Evolutionary conservation across 2,888 invertebrate genomes (phyloP), one percentile per base, ranked within the genome.

Genomic region (Peribatodes rhomboidaria): DNA sequence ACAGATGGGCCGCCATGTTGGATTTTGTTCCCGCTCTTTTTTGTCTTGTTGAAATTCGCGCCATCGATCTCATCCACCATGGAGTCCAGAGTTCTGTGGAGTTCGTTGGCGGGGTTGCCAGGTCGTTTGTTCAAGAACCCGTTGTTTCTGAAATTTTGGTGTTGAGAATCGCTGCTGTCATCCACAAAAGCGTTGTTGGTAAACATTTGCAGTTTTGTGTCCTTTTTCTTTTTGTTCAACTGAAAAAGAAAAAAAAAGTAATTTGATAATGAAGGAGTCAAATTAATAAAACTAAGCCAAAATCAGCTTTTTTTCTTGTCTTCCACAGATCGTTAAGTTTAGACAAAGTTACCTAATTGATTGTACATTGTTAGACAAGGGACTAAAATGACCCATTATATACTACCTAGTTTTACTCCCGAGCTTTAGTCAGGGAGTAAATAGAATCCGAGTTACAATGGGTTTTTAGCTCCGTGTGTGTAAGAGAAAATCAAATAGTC

Each of bases 51-150:
- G 27, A 59, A 68, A 61, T 77, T 78, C 33, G 57, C 67, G 59
- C 82, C 83, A 65, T 85, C 84, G 2, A 91, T 80, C 13, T 91
- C 88, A 0, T 79, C 68, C 1, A 81, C 84, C 82, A 93, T 85
- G 73, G 86, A 81, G 81, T 90, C 87, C 65, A 93, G 72, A 60
- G 87, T 81, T 69, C 83, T 77, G 59, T 89, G 87, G 0, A 91
- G 77, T 4, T 87, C 85, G 73, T 88, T 87, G 3, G 83, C 83
- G 0, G 85, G 81, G 79, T 87, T 86, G 75, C 85, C 82, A 71
- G 86, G 82, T 1, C 87, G 78, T 54, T 84, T 86, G 74, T 89
- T 90, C 1, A 92, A 72, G 68, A 90, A 79, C 6, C 92, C 92
- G 47, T 81, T 79, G 50, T 81, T 85, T 74, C 71, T 81, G 27